Evolutionary conservation across 2,888 invertebrate species (phyloP).

Genomic region (Hanleya hanleyi): DNA sequence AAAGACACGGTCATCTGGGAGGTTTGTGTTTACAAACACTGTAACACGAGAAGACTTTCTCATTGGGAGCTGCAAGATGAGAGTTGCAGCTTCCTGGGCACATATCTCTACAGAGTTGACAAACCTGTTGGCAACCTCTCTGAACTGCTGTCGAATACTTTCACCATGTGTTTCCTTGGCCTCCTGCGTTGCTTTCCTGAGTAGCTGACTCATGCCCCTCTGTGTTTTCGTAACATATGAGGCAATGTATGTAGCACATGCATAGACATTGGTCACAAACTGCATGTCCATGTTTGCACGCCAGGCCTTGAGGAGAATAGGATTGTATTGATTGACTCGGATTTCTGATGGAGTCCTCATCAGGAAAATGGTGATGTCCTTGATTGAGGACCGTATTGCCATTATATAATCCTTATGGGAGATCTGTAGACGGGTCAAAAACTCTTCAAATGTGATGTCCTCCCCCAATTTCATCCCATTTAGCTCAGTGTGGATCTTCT

Average conservation of each 20-base stretch:
- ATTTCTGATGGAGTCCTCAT: constrained; percentile 20
- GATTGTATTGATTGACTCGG: constrained; percentile 29
- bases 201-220: constrained; percentile 41
- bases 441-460: neutral
- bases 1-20: constrained; percentile 44
- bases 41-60: constrained; percentile 31
- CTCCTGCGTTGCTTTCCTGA: constrained; percentile 38
- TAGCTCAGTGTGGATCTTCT: neutral
- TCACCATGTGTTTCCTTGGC: constrained; percentile 24
- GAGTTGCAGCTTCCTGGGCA: constrained; percentile 54
- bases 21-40: constrained; percentile 46
- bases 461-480: neutral
- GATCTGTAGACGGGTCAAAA: neutral
- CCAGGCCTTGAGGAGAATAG: too few relatives aligned
- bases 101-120: constrained; percentile 48
- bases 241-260: constrained; percentile 44
- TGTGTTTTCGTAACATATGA: too few relatives aligned
- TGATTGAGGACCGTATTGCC: constrained; percentile 4
- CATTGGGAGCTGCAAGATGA: constrained; percentile 45
- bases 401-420: constrained; percentile 5
- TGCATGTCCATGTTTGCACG: constrained; percentile 22
- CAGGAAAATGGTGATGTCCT: constrained; percentile 20
- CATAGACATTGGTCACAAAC: constrained; percentile 37
- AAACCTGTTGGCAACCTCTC: constrained; percentile 46
- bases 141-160: too few relatives aligned